Base-by-base conservation (phyloP, 2,888 invertebrate genomes). In the Trypoxylon attenuatum region DNA sequence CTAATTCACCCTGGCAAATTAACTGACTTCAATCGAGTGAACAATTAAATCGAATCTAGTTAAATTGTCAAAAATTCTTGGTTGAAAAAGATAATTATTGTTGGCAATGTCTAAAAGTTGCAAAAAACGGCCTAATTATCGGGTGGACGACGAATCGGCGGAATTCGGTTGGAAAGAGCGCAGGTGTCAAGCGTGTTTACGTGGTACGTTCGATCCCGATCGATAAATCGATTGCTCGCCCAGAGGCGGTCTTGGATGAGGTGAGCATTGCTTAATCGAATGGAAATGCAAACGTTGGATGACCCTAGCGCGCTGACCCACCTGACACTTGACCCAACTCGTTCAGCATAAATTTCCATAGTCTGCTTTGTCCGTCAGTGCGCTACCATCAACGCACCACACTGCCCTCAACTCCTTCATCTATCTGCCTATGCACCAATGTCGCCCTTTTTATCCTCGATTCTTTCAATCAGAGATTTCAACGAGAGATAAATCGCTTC, bases 341-440 rank as follows among this genome's bases (percentile, higher is more conserved):
- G 76, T 73, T 85, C 79, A 81, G 80, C 85, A 86, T 86, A 85
- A 80, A 86, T 86, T 85, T 83, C 77, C 85, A 85, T 85, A 80
- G 73, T 51, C 45, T 65, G 71, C 58, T 57, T 79, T 77, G 78
- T 77, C 79, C 71, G 71, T 65, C 71, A 54, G 51, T n/a, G n/a
- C n/a, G n/a, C n/a, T n/a, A n/a, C n/a, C n/a, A n/a, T n/a, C n/a
- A n/a, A n/a, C n/a, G n/a, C n/a, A n/a, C n/a, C n/a, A n/a, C n/a
- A n/a, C 39, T 23, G 59, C 64, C 61, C 54, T 43, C 53, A 13
- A 19, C 29, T 38, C 52, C 46, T 23, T 39, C 59, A 39, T 33
- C 56, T 15, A 23, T 55, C 42, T 39, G 63, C 66, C 75, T n/a
- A n/a, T n/a, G n/a, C n/a, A n/a, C n/a, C n/a, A n/a, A n/a, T n/a